Evolutionary conservation across 2,113 vertebrate genomes (phyloP), one percentile per base, ranked within the genome.

Genomic region (Dicaeum eximium): DNA sequence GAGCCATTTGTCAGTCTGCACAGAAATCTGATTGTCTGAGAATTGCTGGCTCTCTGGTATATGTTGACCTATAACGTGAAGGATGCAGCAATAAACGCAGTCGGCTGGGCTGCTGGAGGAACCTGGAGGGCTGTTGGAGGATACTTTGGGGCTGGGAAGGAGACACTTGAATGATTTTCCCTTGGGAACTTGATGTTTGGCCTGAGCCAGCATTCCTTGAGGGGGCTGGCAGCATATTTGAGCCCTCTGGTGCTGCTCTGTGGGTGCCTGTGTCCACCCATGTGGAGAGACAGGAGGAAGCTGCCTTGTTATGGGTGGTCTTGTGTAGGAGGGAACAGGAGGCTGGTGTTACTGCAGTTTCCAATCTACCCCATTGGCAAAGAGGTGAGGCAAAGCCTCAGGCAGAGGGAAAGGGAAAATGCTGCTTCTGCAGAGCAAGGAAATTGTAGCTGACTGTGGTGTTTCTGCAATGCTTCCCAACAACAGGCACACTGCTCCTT

Each of bases 21-120:
- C 1, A 1, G 78, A 89, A 93, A 71, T 81, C 70, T 92, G 90
- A 81, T 96, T 91, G 95, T 45, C 86, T 92, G 80, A 74, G 70
- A 85, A 69, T 73, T 91, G 87, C 60, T 73, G 75, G 62, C 81
- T 82, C 51, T 95, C 96, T 92, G 81, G 74, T 92, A 73, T 91
- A 62, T 65, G 78, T 85, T 95, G 62, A 80, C 74, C 81, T 84
- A 18, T 93, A 73, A 96, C 87, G 24, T 78, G 80, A 95, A 92
- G 62, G 69, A 83, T 69, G 86, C 45, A 67, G 71, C 51, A 91
- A 60, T 92, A 91, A 93, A 83, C 40, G 22, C 24, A 69, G 60
- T 70, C 73, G 47, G 38, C 72, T 87, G 67, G 61, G 40, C 74
- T 90, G 54, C 62, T 77, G 54, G 54, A n/a, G 45, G 42, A 56